A percentile compares a stretch with the other conserved stretches of the same genome.
Conservation (phyloP, 2,888 invertebrate genomes). For the Bimastos eiseni region DNA sequence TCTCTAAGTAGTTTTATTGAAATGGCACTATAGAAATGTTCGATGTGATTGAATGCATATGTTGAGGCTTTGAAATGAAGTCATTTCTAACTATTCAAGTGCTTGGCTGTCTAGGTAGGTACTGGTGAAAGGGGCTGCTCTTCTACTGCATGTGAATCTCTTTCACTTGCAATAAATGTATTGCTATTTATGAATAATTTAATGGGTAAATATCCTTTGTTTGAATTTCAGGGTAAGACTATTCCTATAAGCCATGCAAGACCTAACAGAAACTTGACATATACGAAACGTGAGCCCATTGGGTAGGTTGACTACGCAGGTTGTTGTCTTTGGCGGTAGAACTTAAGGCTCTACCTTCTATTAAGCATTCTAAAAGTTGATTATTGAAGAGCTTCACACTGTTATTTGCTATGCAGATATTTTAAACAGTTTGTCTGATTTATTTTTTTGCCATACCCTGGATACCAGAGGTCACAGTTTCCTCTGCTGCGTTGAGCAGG, state of each 20-base stretch:
- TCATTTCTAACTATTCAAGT: no score
- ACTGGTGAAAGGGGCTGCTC: no score
- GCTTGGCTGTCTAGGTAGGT: no score
- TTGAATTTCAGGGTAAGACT: slow-evolving; percentile 70
- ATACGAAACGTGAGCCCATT: slow-evolving; percentile 87
- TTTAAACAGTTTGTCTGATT: neutral
- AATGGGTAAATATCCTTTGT: neutral
- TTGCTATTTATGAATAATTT: neutral
- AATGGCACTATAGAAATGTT: no score
- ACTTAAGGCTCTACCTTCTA: neutral
- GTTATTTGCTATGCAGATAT: slow-evolving; percentile 9
- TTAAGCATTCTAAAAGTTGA: neutral
- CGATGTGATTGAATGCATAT: no score
- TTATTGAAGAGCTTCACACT: neutral
- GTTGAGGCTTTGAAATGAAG: no score
- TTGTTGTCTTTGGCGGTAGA: neutral
- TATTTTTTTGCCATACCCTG: neutral
- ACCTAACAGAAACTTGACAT: slow-evolving; percentile 84
- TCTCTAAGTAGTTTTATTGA: no score
- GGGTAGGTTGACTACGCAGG: slow-evolving; percentile 68
- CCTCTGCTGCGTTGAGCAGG: no score
- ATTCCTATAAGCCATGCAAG: slow-evolving; percentile 90
- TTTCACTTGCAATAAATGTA: neutral
- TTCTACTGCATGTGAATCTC: no score
- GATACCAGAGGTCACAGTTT: no score